Conservation (phyloP, 2,888 invertebrate genomes). For the Leuctra nigra region DNA sequence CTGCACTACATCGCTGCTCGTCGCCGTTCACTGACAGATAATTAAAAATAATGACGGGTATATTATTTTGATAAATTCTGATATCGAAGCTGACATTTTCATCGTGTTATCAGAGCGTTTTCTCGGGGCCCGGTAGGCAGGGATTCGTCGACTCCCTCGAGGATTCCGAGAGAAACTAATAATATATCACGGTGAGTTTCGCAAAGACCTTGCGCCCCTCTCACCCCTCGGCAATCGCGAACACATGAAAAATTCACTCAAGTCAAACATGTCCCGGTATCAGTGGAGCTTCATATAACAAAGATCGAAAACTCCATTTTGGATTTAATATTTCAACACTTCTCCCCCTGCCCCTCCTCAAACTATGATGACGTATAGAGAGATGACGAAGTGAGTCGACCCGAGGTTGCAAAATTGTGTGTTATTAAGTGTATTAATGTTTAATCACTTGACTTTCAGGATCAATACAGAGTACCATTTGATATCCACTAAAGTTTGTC, state of each 20-base stretch:
- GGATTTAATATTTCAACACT: conserved; percentile 25
- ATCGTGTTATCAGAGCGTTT: conserved; percentile 7
- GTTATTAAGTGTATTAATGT: too few species aligned
- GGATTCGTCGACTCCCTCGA: conserved; percentile 11
- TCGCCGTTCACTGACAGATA: too few species aligned
- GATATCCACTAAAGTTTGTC: too few species aligned
- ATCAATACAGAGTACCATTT: too few species aligned
- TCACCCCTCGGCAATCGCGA: conserved; percentile 17
- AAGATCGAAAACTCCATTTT: conserved; percentile 23
- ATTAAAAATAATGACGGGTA: not conserved
- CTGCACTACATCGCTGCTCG: too few species aligned
- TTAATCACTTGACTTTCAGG: too few species aligned
- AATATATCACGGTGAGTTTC: conserved; percentile 1
- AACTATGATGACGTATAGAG: too few species aligned
- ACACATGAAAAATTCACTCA: conserved; percentile 27
- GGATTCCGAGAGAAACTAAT: conserved; percentile 9
- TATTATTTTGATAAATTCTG: conserved; percentile 4
- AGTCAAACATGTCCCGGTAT: conserved; percentile 26
- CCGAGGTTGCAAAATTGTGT: too few species aligned
- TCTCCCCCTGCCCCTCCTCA: too few species aligned
- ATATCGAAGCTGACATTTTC: conserved; percentile 14
- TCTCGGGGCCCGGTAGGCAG: conserved; percentile 9
- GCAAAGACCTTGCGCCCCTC: not conserved
- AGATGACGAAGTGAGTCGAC: too few species aligned
- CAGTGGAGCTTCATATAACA: conserved; percentile 17